Evolutionary conservation across 2,888 invertebrate species (phyloP), one percentile per base, ranked within the genome.

Genomic region (Aphrophora alni): DNA sequence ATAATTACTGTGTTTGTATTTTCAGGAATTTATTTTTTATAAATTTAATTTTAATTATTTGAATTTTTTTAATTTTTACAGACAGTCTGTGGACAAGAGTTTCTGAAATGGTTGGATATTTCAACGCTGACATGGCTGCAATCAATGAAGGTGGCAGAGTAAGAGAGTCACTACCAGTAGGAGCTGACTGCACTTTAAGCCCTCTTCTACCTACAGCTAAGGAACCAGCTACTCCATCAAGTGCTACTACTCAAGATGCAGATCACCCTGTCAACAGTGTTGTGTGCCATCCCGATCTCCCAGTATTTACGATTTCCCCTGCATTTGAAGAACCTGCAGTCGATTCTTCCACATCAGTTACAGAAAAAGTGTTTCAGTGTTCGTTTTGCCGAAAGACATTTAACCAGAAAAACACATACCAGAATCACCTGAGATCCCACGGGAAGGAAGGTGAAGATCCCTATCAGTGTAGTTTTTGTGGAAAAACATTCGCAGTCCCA

Each of bases 401-500:
- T 86, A 92, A 93, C 72, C 94, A 94, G 85, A 93, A 94, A 87
- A 94, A 92, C 87, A 92, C 94, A 0, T 92, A 94, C 85, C 94
- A 94, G 83, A 94, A 93, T 86, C 92, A 93, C 86, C 88, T 92
- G 33, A 90, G 92, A 82, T 91, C 91, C n/a, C 95, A 95, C 88
- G 81, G 83, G 33, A 86, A 85, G 80, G 89, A 89, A 28, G 88
- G 88, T 72, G 89, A 89, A 51, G 96, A 96, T 89, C 95, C 95
- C 26, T 96, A 96, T 89, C 93, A 94, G 84, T 97, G 97, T 89
- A 95, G 96, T 89, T 95, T 96, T 85, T 97, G 97, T 88, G 93
- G 95, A 85, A 97, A 97, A 88, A 96, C 96, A 17, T 97, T 97
- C 88, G 95, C 97, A 69, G 96, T 97, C 77, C 97, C 97, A 28